Evolutionary conservation across 2,113 vertebrate genomes (phyloP), one percentile per base, ranked within the genome.

Genomic region (Rhinoderma darwinii): DNA sequence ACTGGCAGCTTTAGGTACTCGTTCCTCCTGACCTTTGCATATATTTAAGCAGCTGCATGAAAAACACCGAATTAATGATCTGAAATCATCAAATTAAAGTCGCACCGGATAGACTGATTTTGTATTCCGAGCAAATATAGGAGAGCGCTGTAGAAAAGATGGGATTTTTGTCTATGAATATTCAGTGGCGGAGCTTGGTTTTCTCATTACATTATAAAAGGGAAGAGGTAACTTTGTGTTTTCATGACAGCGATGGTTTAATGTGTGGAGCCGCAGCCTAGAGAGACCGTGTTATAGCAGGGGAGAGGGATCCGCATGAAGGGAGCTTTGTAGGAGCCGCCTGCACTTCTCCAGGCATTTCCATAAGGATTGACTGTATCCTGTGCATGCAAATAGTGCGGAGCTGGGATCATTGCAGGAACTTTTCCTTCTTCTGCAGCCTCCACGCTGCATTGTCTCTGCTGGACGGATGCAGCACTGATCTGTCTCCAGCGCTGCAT

Each of bases 391-490:
- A 78, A 86, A 47, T 73, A 11, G 50, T 68, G 37, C 17, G 5
- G 50, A 39, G 63, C 47, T 8, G 30, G 59, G 50, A 68, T 68
- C 32, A 50, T n/a, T 35, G 47, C 44, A 63, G 27, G 84, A 66
- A 76, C 54, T 39, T 70, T 47, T 14, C 74, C 72, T 27, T 39
- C 25, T 44, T 79, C n/a, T 54, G 41, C 61, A 17, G 73, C 77
- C 25, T 50, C 30, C 72, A 22, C 85, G 84, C 81, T 84, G 87
- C 83, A 70, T 77, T 72, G 43, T 73, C 56, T 18, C 2, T 78
- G 61, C 41, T 77, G 32, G 74, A 59, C 25, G 37, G 77, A 54
- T 70, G 54, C 32, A 74, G 41, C 50, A 43, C 35, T 41, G 47
- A 37, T 32, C 27, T 63, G 27, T 68, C 30, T 18, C 30, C 37